Evolutionary conservation across 2,888 invertebrate species (phyloP).

Genomic region (Scotopteryx bipunctaria): DNA sequence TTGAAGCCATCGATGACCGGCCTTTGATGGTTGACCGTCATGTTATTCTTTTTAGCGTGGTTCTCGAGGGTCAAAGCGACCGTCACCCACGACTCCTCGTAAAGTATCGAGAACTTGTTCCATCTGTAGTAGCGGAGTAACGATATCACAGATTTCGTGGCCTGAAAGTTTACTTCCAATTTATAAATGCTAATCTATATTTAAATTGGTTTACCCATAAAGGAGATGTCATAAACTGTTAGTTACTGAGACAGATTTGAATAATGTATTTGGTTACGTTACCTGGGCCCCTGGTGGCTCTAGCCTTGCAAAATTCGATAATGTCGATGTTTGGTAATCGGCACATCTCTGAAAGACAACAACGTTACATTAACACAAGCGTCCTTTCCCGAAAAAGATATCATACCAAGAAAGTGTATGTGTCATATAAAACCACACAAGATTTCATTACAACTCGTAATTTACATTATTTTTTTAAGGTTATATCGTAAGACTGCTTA

Average conservation of each 20-base stretch:
- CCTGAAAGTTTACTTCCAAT: constrained; percentile 81
- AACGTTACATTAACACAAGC: constrained; percentile 46
- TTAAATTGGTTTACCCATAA: no score
- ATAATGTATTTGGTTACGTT: constrained; percentile 22
- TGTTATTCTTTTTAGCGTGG: constrained; percentile 89
- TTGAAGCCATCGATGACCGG: constrained; percentile 88
- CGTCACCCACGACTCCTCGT: constrained; percentile 91
- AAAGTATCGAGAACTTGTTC: constrained; percentile 95
- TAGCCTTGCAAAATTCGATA: constrained; percentile 96
- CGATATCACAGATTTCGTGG: constrained; percentile 96
- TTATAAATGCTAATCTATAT: no score
- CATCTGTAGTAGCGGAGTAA: constrained; percentile 95
- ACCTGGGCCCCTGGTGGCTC: constrained; percentile 97
- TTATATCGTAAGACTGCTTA: constrained; percentile 85
- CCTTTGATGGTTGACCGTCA: constrained; percentile 92
- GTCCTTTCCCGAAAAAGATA: not conserved
- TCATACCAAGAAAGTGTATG: no score
- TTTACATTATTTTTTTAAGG: no score
- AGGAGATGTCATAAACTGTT: no score
- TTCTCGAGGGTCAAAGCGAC: constrained; percentile 92
- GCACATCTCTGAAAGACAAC: constrained; percentile 94
- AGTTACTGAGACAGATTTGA: not conserved
- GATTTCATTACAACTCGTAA: no score
- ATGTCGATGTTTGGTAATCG: constrained; percentile 93
- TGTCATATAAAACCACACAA: no score